A percentile compares a stretch with the other conserved stretches of the same genome.
Evolutionary conservation across 2,888 invertebrate species (phyloP).

Genomic region (Hypsopygia costalis): DNA sequence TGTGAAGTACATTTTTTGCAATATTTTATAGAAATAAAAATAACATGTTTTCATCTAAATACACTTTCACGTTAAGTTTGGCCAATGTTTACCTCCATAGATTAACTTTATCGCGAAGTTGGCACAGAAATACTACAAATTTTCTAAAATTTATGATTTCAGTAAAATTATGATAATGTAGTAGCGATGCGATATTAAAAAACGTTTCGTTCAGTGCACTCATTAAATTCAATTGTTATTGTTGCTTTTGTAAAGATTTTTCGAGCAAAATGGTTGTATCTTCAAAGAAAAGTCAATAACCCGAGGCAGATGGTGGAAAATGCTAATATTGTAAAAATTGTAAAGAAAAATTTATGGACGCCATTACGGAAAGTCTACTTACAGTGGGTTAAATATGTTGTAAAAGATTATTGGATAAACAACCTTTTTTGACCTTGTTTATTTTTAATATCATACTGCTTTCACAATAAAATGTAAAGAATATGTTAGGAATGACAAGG

Average conservation of each 20-base stretch:
- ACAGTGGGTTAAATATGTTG: neutral
- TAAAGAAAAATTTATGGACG: neutral
- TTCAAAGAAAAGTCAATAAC: neutral
- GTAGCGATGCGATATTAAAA: neutral
- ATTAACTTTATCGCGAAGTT: too few relatives aligned
- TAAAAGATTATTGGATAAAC: neutral
- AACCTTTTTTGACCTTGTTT: neutral
- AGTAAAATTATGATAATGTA: neutral
- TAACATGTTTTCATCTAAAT: too few relatives aligned
- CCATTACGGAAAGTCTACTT: neutral
- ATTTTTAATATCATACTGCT: neutral
- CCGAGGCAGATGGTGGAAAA: neutral
- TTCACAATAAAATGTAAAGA: neutral
- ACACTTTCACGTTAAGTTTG: too few relatives aligned
- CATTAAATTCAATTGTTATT: neutral
- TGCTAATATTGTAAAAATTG: neutral
- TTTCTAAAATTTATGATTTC: too few relatives aligned
- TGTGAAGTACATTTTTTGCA: too few relatives aligned
- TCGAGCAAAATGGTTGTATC: neutral
- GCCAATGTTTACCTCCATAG: too few relatives aligned
- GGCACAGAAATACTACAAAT: too few relatives aligned
- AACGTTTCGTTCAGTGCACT: neutral
- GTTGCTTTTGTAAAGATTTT: neutral
- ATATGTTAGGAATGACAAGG: neutral
- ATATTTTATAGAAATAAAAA: too few relatives aligned